Conservation (phyloP, 2,797 vertebrate genomes). For the Cephalopachus bancanus region DNA sequence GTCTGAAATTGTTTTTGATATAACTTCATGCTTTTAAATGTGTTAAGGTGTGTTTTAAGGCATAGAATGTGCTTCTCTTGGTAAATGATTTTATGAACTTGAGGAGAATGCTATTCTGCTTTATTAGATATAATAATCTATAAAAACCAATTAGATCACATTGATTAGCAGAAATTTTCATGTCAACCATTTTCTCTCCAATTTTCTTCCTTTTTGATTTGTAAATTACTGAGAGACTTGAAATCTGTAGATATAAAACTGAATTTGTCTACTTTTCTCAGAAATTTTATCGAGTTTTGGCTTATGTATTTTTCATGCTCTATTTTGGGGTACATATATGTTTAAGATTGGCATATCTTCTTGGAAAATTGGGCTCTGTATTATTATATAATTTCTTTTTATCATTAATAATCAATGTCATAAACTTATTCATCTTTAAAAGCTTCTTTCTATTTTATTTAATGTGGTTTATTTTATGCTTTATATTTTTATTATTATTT, state of each 20-base stretch:
- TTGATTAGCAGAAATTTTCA: not conserved
- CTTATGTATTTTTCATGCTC: not conserved
- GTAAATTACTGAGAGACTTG: not conserved
- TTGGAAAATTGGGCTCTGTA: not conserved
- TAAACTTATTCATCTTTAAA: not conserved
- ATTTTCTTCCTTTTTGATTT: not conserved
- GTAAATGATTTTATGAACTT: not conserved
- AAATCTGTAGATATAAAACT: not conserved
- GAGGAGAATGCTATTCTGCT: not conserved
- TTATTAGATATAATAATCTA: not conserved
- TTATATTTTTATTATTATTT: not conserved
- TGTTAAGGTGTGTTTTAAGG: not conserved
- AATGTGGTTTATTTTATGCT: not conserved
- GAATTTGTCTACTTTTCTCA: not conserved
- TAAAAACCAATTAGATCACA: not conserved
- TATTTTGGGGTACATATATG: not conserved
- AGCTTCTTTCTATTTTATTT: not conserved
- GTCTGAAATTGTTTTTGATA: not conserved
- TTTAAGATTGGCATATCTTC: not conserved
- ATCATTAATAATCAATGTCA: not conserved
- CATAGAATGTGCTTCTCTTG: not conserved
- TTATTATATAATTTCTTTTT: not conserved
- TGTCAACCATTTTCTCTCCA: not conserved
- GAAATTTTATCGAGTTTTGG: not conserved
- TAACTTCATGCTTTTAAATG: not conserved